These are phyloP conservation scores for Nothura maculosa DNA, from an alignment of 2,797 vertebrate species.

Conservation along the genomic window DNA sequence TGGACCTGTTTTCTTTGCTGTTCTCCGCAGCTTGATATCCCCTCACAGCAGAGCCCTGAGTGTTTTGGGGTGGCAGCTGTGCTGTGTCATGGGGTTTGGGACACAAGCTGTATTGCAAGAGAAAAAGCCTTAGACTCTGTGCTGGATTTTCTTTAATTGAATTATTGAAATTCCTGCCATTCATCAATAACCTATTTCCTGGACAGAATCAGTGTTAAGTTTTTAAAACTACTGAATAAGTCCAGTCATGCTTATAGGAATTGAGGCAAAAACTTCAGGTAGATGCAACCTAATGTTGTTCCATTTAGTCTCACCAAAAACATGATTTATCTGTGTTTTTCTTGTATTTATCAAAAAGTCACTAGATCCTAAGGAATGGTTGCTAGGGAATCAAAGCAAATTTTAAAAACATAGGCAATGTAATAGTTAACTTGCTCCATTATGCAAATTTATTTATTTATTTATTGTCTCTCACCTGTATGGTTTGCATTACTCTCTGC, in stretches of 20 bases:
- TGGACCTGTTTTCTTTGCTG: not conserved
- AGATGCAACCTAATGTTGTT: rapidly evolving
- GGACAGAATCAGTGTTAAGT: not conserved
- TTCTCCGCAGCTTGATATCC: not conserved
- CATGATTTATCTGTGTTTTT: not conserved
- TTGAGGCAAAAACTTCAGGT: not conserved
- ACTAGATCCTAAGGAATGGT: not conserved
- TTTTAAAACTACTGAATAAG: not conserved
- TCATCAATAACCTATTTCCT: not conserved
- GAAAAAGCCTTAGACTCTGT: not conserved
- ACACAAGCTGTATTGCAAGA: not conserved
- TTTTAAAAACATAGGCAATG: not conserved
- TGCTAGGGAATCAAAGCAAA: not conserved
- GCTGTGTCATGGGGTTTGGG: not conserved
- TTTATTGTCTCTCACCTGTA: too few species aligned
- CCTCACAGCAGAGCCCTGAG: not conserved
- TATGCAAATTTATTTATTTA: not conserved
- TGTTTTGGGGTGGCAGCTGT: not conserved
- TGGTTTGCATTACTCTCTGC: too few species aligned
- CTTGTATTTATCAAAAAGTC: not conserved
- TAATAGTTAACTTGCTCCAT: not conserved
- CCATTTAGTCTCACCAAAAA: not conserved
- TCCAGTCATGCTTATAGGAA: not conserved
- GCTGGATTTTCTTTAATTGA: not conserved
- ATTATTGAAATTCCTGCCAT: not conserved